Base-by-base conservation (phyloP, 2,797 vertebrate genomes). In the Cossypha caffra region DNA sequence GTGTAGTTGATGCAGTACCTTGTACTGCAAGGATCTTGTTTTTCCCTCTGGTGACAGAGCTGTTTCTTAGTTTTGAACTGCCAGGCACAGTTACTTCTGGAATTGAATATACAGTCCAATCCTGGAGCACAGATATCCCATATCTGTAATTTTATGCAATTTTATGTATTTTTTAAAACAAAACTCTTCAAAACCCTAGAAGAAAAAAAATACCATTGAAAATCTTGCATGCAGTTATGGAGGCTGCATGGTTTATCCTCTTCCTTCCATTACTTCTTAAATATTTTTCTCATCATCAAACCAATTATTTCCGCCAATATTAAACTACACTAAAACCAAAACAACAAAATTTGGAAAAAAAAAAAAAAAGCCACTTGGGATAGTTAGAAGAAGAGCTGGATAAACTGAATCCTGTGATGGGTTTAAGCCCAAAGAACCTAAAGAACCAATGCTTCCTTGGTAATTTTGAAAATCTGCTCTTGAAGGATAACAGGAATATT, bases 341-440 rank as follows among this genome's bases (percentile, higher is more conserved):
- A 37, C 0, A 9, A 55, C 1, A 31, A 63, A 82, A 74, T 42
- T 1, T 21, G 11, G 0, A 16, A n/a, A 26, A 20, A 10, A 16
- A 50, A 9, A 52, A 18, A 38, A 6, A 6, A 45, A 57, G n/a
- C 9, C 5, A 40, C 12, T 2, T 15, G 23, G 23, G 55, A 40
- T 5, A 59, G 9, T 59, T 62, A 77, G 52, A 86, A 57, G 26
- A 69, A 58, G 57, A 77, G 24, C 14, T 84, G 47, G 9, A 47
- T 42, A 55, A 13, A 5, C 20, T 38, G 20, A 71, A 83, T 74
- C 5, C 4, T 62, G 21, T 38, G 18, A 16, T 33, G 13, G 11
- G 8, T 83, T 42, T 75, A 54, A 57, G 10, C 15, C 18, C 51
- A 78, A 63, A 66, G 11, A 74, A 7, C 4, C 4, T 29, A 5